Evolutionary conservation across 2,888 invertebrate species (phyloP).

Genomic region (Eulithis prunata): DNA sequence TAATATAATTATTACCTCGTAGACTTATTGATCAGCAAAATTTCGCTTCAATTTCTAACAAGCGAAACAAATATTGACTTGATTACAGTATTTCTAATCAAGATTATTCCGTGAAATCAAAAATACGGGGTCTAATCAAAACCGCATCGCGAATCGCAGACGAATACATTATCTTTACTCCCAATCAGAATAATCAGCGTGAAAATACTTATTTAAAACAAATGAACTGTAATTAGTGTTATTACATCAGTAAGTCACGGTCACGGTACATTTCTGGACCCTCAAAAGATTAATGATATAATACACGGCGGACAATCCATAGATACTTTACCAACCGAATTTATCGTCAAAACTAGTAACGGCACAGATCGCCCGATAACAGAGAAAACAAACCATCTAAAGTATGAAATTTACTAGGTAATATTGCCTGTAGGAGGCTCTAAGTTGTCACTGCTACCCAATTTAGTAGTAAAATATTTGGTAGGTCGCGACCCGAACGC

Average conservation of each 20-base stretch:
- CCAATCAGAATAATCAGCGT: conserved; percentile 21
- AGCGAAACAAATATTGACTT: conserved; percentile 5
- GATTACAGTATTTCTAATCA: conserved; percentile 2
- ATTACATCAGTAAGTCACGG: too few species aligned
- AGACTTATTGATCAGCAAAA: not conserved
- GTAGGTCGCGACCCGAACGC: conserved; percentile 32
- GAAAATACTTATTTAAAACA: conserved; percentile 8
- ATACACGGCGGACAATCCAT: too few species aligned
- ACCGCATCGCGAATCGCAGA: conserved; percentile 10
- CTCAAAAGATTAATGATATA: too few species aligned
- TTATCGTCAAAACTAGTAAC: conserved; percentile 14
- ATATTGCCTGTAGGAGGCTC: conserved; percentile 21
- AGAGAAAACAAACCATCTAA: conserved; percentile 25
- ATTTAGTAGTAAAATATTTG: conserved; percentile 42
- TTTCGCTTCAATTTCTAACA: not conserved
- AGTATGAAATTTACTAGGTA: conserved; percentile 37
- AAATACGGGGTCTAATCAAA: conserved; percentile 11
- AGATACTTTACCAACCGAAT: conserved; percentile 12
- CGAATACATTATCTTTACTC: not conserved
- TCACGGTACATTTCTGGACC: too few species aligned
- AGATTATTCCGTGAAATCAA: conserved; percentile 14
- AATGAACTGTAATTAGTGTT: too few species aligned
- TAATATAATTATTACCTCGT: too few species aligned
- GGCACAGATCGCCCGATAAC: conserved; percentile 14
- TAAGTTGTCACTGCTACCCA: conserved; percentile 30